Evolutionary conservation across 2,888 invertebrate species (phyloP).

Genomic region (Conus canariensis): DNA sequence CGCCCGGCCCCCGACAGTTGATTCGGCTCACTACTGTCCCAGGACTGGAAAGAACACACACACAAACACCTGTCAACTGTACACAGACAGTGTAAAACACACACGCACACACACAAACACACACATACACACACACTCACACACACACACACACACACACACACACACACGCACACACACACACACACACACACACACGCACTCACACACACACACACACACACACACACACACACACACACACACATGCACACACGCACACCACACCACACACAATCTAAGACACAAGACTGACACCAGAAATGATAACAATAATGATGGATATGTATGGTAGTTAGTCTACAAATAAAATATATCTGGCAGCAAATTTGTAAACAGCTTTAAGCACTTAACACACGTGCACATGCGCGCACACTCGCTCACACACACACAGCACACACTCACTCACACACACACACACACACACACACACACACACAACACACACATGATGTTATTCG

Average conservation of each 20-base stretch:
- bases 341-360: too few relatives aligned
- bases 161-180: background rate
- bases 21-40: slow-evolving; percentile 19
- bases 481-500: too few relatives aligned
- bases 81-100: background rate
- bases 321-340: too few relatives aligned
- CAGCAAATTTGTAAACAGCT: too few relatives aligned
- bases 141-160: background rate
- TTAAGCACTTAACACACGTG: background rate
- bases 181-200: background rate
- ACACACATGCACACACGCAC: background rate
- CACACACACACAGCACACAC: background rate
- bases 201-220: background rate
- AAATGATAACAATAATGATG: too few relatives aligned
- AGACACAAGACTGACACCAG: background rate
- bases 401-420: background rate
- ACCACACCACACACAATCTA: background rate
- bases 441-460: background rate
- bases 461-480: background rate
- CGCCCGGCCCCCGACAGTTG: slow-evolving; percentile 3
- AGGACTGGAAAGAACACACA: slow-evolving; percentile 6
- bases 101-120: slow-evolving; percentile 13
- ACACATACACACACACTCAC: background rate
- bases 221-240: background rate
- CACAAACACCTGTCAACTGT: background rate